Base-by-base conservation (phyloP, 1,140 invertebrate genomes). In the Ceratitis capitata region DNA sequence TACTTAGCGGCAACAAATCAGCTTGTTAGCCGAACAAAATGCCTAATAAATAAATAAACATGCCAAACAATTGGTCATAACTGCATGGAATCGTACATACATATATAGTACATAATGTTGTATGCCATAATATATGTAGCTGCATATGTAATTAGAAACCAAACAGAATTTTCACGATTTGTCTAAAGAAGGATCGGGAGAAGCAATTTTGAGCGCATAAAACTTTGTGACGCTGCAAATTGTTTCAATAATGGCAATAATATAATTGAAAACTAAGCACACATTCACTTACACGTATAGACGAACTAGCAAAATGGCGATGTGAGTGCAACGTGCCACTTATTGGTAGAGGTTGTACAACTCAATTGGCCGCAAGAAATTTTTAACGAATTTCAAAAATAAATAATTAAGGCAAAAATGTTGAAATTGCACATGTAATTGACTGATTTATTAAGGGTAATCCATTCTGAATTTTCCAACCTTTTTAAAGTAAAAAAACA, bases 1-100 rank as follows among this genome's bases (percentile, higher is more conserved):
- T 45, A 78, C 69, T 78, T 78, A 78, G 39, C 69, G 69, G 69
- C 45, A 45, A 78, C 69, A 78, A 78, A 78, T 45, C 69, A 78
- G 69, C 69, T 78, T 78, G 69, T 78, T 78, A 78, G 69, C 45
- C 42, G 39, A 45, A 78, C 69, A 78, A 78, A 78, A 78, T 78
- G 69, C 16, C 69, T 47, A 78, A 78, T 78, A 78, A 78, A 78
- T 78, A 78, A 78, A 78, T 78, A 78, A 45, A 78, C 39, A 78
- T 78, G 69, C 39, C 9, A 78, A n/a, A 74, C 64, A 74, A 74
- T 74, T 74, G 64, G 64, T 16, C 39, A 74, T 74, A 42, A 74
- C 64, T 74, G 64, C 64, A 78, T 23, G 19, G 7, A 35, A 32
- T 42, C 39, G 2, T n/a, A 45, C 39, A 45, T 45, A 42, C 69